Evolutionary conservation across 2,797 vertebrate genomes (phyloP), one percentile per base, ranked within the genome.

Genomic region (Syndactyla subalaris): DNA sequence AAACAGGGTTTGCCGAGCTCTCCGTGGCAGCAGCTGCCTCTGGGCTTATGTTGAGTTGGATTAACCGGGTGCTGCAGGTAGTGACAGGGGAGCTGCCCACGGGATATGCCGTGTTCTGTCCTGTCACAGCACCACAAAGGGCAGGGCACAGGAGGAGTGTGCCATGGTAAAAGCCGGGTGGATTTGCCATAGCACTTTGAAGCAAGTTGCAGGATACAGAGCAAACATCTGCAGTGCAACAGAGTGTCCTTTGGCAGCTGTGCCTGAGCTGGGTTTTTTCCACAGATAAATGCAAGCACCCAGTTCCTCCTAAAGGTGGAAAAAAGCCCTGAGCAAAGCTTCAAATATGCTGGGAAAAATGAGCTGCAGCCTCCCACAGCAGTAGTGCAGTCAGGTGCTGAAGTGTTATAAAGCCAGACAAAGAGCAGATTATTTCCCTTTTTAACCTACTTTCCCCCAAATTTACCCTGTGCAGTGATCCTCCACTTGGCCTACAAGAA

Each of bases 141-240:
- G 30, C 49, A 7, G 3, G 70, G 46, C 43, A 49, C 68, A 9
- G 38, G n/a, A 14, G 32, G 26, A 34, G 15, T 0, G 1, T 12
- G 34, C 21, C 12, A 43, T 67, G 49, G 51, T 51, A 49, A 39
- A 30, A 54, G 51, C 7, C 4, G 7, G 18, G 18, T 9, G 3
- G 18, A 34, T 1, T 21, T 8, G 34, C 36, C 0, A 0, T 39
- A 34, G 58, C 57, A 0, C 49, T 85, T 20, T 27, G 70, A 19
- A 32, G 66, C 20, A 36, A 1, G 3, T 9, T 67, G 75, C 70
- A 63, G 70, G 61, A 48, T 41, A 63, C 2, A 2, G 32, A 34
- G 6, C 54, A 23, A 71, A 45, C 1, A 6, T 38, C 70, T 65
- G 49, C 74, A 62, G 74, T 67, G 73, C 41, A 54, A 13, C 49